Conservation (phyloP, 2,888 invertebrate species). For the Oscheius myriophilus region DNA sequence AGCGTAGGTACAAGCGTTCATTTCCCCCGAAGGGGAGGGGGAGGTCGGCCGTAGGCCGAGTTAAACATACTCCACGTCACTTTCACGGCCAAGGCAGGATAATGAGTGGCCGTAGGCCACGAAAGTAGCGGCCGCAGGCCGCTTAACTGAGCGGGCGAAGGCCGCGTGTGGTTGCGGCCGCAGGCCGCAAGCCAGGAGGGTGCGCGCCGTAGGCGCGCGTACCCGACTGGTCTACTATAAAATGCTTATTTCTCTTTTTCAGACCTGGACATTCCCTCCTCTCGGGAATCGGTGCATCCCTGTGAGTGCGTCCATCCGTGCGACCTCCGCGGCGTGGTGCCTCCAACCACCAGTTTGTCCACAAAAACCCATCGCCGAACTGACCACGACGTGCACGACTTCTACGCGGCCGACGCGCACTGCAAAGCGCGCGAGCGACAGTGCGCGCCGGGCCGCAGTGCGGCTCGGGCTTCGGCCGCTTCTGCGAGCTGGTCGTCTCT, state of each 20-base stretch:
- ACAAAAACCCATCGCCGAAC: slow-evolving; percentile 28
- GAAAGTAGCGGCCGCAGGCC: no score
- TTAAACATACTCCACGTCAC: no score
- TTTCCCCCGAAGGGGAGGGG: no score
- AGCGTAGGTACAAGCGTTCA: no score
- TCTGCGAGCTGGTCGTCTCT: slow-evolving; percentile 1
- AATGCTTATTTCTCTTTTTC: slow-evolving; percentile 25
- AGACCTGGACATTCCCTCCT: slow-evolving; percentile 63
- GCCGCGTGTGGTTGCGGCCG: no score
- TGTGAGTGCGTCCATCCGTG: slow-evolving; percentile 68
- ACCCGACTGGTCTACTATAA: no score
- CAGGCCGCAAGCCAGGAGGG: no score
- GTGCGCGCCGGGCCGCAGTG: slow-evolving; percentile 26
- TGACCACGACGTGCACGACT: slow-evolving; percentile 52
- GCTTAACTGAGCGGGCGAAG: no score
- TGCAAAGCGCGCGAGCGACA: slow-evolving; percentile 50
- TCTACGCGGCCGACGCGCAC: slow-evolving; percentile 61
- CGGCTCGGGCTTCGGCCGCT: not conserved
- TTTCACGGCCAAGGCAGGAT: no score
- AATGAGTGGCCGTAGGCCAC: no score
- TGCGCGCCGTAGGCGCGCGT: no score
- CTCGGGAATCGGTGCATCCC: slow-evolving; percentile 40
- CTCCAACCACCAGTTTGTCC: slow-evolving; percentile 29
- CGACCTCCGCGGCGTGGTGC: slow-evolving; percentile 55
- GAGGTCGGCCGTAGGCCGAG: no score